phyloP scores from a whole-genome alignment of 2,113 vertebrate species.

The Cyanoderma ruficeps region DNA sequence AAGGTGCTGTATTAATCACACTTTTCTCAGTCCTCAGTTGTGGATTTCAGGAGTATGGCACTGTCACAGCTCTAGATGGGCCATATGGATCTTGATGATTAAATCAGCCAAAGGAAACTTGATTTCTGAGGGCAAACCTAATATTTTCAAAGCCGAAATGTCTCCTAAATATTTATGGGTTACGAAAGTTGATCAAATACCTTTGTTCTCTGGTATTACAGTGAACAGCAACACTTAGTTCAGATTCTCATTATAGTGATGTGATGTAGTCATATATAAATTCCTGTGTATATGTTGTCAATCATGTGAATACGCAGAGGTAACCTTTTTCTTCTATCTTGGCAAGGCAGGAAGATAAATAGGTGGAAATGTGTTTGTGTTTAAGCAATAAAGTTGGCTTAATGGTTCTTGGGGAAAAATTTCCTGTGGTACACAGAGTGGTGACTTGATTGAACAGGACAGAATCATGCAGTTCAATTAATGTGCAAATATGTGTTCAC shows the following conservation, averaged over 20 bases:
- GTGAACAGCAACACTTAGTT: not conserved
- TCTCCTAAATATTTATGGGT: slow-evolving; percentile 24
- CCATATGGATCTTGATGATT: slow-evolving; percentile 52
- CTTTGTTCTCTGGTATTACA: slow-evolving; percentile 56
- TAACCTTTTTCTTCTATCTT: slow-evolving; percentile 37
- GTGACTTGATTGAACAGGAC: slow-evolving; percentile 76
- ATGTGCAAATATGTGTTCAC: slow-evolving; percentile 80
- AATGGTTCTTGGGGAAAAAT: slow-evolving; percentile 68
- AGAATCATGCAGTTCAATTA: slow-evolving; percentile 79
- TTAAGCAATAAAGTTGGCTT: slow-evolving; percentile 71
- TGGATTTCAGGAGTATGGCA: slow-evolving; percentile 1
- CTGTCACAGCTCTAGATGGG: slow-evolving; percentile 40
- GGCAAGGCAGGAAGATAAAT: slow-evolving; percentile 64
- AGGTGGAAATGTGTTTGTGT: slow-evolving; percentile 56
- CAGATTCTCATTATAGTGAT: not conserved
- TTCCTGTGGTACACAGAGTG: slow-evolving; percentile 53
- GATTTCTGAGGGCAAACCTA: slow-evolving; percentile 49
- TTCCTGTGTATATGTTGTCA: slow-evolving; percentile 46
- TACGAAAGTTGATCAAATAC: not conserved
- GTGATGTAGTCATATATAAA: not conserved
- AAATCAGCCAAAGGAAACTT: slow-evolving; percentile 57
- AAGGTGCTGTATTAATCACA: slow-evolving; percentile 52
- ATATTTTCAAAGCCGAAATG: slow-evolving; percentile 29
- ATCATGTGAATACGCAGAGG: not conserved
- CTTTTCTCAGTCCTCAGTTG: not conserved